Evolutionary conservation across 2,888 invertebrate genomes (phyloP), one percentile per base, ranked within the genome.

Genomic region (Perizoma affinitatum): DNA sequence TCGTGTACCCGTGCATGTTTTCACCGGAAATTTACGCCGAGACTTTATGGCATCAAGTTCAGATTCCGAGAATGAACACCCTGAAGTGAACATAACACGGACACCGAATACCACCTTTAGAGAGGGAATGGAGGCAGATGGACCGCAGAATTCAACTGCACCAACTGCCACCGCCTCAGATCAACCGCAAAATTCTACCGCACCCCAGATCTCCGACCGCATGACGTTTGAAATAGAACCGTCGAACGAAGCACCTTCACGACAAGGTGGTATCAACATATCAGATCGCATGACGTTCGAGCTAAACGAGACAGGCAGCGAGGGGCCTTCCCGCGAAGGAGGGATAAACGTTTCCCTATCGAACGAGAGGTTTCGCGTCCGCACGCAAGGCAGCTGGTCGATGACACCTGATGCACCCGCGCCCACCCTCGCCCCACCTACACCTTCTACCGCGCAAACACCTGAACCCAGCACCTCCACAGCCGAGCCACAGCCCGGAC

Each of bases 31-130:
- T 10, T 73, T 82, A 61, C 79, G 79, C 33, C 79, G 81, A 6
- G 83, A 83, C 43, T 70, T 87, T 6, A 70, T 87, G 11, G 82
- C 86, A 5, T 86, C 90, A 11, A 88, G 83, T 65, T 90, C 91
- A 8, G 91, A 91, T 64, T 88, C 90, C 0, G 91, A 92, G 56
- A 87, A 84, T 65, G 92, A 90, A 60, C 84, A 82, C 35, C 85
- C 88, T 3, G 89, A 90, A 76, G 86, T 89, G 1, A 89, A 89
- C 68, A 88, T 90, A 63, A 85, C 88, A 57, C 75, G 91, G 58
- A 88, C 90, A 4, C 83, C 86, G 59, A 88, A 89, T 65, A 75
- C 86, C 0, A 85, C 88, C 4, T 87, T 85, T 67, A 80, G 80
- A 47, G 88, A 86, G 69, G 75, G 78, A 52, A 22, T 22, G 22